phyloP scores from a whole-genome alignment of 2,888 invertebrate genomes.

The Leptopilina myrica region DNA sequence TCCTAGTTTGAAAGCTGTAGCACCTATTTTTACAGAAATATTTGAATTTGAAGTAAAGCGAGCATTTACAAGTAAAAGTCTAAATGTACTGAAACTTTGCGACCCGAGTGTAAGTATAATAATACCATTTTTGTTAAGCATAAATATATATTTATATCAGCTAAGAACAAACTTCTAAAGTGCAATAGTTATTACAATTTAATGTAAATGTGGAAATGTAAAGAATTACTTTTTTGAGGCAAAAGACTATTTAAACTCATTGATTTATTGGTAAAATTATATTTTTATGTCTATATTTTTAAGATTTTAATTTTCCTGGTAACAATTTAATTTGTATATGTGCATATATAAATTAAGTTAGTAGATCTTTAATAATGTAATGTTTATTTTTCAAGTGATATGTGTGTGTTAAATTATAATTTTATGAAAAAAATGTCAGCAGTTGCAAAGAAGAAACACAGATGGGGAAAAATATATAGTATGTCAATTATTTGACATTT shows the following conservation, averaged over 20 bases:
- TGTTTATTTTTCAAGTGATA: neutral
- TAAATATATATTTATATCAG: constrained; percentile 1
- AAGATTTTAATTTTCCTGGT: constrained; percentile 10
- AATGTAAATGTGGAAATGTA: constrained; percentile 12
- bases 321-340: neutral
- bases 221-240: neutral
- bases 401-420: neutral
- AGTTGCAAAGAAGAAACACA: neutral
- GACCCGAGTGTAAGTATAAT: too few relatives aligned
- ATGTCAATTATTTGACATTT: constrained; percentile 4
- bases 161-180: neutral
- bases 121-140: constrained; percentile 4
- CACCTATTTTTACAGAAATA: too few relatives aligned
- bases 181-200: constrained; percentile 20
- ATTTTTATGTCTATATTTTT: constrained; percentile 23
- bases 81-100: too few relatives aligned
- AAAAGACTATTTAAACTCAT: neutral
- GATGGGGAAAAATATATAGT: neutral
- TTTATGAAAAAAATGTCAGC: neutral
- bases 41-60: too few relatives aligned
- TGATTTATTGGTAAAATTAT: neutral
- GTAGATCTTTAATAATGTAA: neutral
- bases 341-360: neutral
- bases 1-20: too few relatives aligned
- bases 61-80: too few relatives aligned